Evolutionary conservation across 2,113 vertebrate genomes (phyloP), one percentile per base, ranked within the genome.

Genomic region (Nycticryphes semicollaris): DNA sequence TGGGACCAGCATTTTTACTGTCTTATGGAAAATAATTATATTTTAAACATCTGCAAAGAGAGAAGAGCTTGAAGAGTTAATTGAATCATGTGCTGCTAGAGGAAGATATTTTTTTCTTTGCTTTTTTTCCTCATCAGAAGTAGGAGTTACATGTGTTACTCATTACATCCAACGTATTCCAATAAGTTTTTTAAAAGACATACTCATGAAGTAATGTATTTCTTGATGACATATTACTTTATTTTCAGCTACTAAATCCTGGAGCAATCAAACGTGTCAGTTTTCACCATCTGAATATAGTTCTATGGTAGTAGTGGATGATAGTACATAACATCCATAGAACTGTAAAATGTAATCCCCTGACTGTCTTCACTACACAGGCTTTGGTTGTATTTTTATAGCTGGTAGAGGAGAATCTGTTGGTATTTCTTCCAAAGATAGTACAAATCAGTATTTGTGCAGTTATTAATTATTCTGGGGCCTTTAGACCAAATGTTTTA

Each of bases 221-320:
- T 94, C 75, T 94, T 7, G 11, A 89, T 87, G 48, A 51, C 47
- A 35, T 21, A 8, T 83, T 91, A 33, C 54, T 84, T 66, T 64
- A 90, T 93, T 95, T 95, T 94, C 93, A 95, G 89, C 35, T 74
- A 59, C 91, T 92, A 92, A 95, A 80, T 96, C 60, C 60, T 87
- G 62, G 39, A 94, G 33, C 66, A 92, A 75, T 64, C 64, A 75
- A 87, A 66, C 7, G 3, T 85, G 51, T 50, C 16, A 50, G 69
- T 87, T 94, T 94, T 95, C 45, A 66, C 70, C 41, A 72, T 89
- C 81, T 78, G 53, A 89, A 53, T 75, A 23, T 19, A 45, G 70
- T 68, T 91, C 78, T 94, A 57, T 68, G 47, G 41, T 72, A 81
- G 51, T 69, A 74, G 87, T 67, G 69, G 53, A 39, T 86, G 88